Evolutionary conservation across 2,113 vertebrate species (phyloP).

Genomic region (Rana temporaria): DNA sequence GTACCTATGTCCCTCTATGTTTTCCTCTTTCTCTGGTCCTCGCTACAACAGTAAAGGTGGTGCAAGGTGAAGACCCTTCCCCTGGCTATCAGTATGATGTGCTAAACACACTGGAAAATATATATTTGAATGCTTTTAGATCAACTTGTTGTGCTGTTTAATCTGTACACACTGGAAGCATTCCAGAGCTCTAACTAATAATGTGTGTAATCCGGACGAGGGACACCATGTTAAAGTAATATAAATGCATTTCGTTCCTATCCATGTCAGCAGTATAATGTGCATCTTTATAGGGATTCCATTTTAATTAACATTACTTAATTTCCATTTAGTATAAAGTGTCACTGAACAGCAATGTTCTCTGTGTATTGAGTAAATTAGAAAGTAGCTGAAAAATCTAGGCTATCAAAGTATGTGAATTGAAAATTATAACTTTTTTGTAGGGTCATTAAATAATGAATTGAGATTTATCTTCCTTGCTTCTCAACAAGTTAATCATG

Average conservation of each 20-base stretch:
- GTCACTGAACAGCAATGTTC: constrained; percentile 44
- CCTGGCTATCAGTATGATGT: neutral
- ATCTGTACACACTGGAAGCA: neutral
- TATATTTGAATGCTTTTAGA: neutral
- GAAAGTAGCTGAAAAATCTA: constrained; percentile 48
- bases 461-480: constrained; percentile 61
- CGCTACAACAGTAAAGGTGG: too few relatives aligned
- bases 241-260: constrained; percentile 12
- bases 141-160: neutral
- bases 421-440: constrained; percentile 57
- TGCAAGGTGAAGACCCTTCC: too few relatives aligned
- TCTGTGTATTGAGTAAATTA: constrained; percentile 38
- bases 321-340: constrained; percentile 53
- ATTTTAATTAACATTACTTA: constrained; percentile 55
- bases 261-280: constrained; percentile 25
- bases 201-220: neutral
- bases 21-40: too few relatives aligned
- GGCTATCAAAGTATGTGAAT: constrained; percentile 50
- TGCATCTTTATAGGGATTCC: constrained; percentile 48
- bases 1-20: too few relatives aligned
- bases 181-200: neutral
- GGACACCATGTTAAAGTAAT: constrained; percentile 15
- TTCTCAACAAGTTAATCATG: constrained; percentile 66
- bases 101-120: neutral
- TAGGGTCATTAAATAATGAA: constrained; percentile 61